These are phyloP conservation scores for Tiliacea aurago DNA, from an alignment of 2,888 invertebrate species.

Conservation along the genomic window DNA sequence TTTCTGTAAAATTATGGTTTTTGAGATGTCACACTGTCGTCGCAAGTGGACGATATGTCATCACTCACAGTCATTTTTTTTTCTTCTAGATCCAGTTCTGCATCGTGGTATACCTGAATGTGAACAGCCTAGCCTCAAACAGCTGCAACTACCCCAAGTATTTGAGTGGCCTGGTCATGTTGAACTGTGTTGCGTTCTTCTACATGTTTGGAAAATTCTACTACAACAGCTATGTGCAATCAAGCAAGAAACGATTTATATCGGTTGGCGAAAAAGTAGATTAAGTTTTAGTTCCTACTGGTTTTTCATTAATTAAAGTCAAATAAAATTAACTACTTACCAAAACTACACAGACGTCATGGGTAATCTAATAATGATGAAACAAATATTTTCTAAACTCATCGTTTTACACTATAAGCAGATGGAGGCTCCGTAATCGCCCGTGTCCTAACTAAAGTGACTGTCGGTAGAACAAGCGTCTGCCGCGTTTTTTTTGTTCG, in stretches of 20 bases:
- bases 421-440: no score
- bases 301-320: background rate
- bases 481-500: background rate
- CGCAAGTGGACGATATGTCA: no score
- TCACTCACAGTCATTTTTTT: no score
- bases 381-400: background rate
- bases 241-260: slow-evolving; percentile 31
- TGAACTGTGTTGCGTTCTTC: slow-evolving; percentile 92
- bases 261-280: slow-evolving; percentile 28
- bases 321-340: background rate
- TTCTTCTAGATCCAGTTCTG: slow-evolving; percentile 92
- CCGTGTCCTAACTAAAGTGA: no score
- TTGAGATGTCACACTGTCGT: no score
- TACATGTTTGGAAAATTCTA: slow-evolving; percentile 94
- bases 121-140: slow-evolving; percentile 88
- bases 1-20: no score
- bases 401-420: no score
- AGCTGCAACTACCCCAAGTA: slow-evolving; percentile 92
- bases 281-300: slow-evolving; percentile 1
- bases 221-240: slow-evolving; percentile 89
- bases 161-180: slow-evolving; percentile 90
- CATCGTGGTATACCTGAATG: slow-evolving; percentile 92
- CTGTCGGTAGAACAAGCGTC: background rate
- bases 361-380: background rate
- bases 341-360: background rate